phyloP scores from a whole-genome alignment of 1,140 invertebrate species.

The Drosophila aff. region DNA sequence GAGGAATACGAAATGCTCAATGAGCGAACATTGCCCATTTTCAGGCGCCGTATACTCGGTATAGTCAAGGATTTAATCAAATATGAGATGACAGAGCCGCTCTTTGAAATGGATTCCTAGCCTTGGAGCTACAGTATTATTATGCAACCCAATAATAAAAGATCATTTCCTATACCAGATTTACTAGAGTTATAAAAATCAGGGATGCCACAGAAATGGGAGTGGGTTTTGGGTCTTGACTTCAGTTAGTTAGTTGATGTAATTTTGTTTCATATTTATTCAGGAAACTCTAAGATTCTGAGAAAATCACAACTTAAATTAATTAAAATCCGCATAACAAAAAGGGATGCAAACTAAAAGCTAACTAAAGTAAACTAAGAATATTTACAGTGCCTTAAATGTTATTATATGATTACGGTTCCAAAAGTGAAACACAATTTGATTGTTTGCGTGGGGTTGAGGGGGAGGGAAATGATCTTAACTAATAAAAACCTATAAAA shows the following conservation, averaged over 20 bases:
- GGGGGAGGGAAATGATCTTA: not conserved
- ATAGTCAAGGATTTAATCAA: slow-evolving; percentile 57
- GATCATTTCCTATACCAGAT: not conserved
- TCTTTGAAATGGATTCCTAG: slow-evolving; percentile 22
- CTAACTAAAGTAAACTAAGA: slow-evolving; percentile 30
- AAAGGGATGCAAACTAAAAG: slow-evolving; percentile 11
- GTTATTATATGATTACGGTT: slow-evolving; percentile 24
- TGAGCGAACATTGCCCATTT: slow-evolving; percentile 63
- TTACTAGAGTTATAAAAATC: not conserved
- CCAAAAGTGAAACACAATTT: slow-evolving; percentile 31
- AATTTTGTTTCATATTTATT: slow-evolving; percentile 46
- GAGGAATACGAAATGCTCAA: slow-evolving; percentile 63
- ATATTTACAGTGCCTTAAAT: slow-evolving; percentile 35
- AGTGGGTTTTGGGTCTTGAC: no score
- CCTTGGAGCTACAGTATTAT: slow-evolving; percentile 31
- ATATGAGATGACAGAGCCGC: slow-evolving; percentile 46
- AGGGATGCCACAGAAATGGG: not conserved
- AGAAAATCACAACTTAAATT: slow-evolving; percentile 34
- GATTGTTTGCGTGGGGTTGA: slow-evolving; percentile 26
- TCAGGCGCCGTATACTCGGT: slow-evolving; percentile 57
- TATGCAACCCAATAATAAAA: slow-evolving; percentile 8
- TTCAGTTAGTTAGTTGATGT: not conserved
- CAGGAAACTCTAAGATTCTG: slow-evolving; percentile 41
- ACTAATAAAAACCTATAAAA: not conserved
- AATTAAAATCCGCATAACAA: slow-evolving; percentile 27